Conservation (phyloP, 2,888 invertebrate genomes). For the Protonemura montana region DNA sequence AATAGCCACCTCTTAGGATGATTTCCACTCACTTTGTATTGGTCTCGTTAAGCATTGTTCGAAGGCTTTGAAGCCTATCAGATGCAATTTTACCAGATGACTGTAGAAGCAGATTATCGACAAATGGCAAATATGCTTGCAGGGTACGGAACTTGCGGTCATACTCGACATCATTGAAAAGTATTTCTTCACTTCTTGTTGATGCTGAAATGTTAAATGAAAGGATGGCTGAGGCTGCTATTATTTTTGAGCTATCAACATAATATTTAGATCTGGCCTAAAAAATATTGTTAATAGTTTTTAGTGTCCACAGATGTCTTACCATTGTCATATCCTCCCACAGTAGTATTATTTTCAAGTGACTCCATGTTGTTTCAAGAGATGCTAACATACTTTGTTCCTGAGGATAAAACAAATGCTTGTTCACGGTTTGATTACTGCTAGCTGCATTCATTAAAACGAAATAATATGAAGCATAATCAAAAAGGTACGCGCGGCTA, state of each 20-base stretch:
- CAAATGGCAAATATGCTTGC: background rate
- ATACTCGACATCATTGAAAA: slow-evolving; percentile 14
- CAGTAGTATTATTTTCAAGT: background rate
- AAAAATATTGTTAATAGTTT: too few species aligned
- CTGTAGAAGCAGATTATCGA: background rate
- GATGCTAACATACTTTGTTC: background rate
- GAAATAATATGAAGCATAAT: too few species aligned
- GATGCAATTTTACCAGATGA: slow-evolving; percentile 56
- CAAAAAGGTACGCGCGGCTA: too few species aligned
- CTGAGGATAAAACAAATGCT: background rate
- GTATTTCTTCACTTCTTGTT: background rate
- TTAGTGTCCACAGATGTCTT: background rate
- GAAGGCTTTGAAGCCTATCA: slow-evolving; percentile 66
- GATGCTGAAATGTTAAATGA: background rate
- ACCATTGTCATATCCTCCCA: background rate
- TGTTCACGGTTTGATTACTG: too few species aligned
- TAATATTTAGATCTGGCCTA: too few species aligned
- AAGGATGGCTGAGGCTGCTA: too few species aligned
- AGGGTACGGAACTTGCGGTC: background rate
- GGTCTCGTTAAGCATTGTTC: slow-evolving; percentile 66
- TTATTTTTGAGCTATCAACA: too few species aligned
- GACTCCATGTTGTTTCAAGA: background rate
- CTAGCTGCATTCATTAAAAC: too few species aligned
- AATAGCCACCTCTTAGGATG: too few species aligned
- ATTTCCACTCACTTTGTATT: slow-evolving; percentile 67